These are phyloP conservation scores for Tachysurus vachellii DNA, from an alignment of 2,113 vertebrate species.

Conservation along the genomic window DNA sequence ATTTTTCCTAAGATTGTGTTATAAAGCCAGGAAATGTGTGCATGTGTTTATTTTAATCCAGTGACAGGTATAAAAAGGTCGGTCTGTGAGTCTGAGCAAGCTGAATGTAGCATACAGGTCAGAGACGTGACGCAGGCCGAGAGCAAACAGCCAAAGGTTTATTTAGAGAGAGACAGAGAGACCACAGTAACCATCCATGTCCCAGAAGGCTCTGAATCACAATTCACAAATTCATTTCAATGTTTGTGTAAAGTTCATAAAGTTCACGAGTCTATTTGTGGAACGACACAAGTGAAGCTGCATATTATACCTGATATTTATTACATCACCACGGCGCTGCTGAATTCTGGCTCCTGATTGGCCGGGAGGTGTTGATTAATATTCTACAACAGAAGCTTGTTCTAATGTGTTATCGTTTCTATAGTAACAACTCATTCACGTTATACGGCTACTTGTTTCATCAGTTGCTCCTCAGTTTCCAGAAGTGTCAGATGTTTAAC, in stretches of 20 bases:
- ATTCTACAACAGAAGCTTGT: not conserved
- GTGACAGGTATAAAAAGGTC: not conserved
- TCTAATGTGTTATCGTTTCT: not conserved
- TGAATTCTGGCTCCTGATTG: not conserved
- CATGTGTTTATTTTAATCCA: not conserved
- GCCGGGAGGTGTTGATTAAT: not conserved
- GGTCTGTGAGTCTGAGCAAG: not conserved
- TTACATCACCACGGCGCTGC: not conserved
- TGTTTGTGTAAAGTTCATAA: constrained; percentile 56
- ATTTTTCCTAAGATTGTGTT: constrained; percentile 1
- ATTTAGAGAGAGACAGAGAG: constrained; percentile 21
- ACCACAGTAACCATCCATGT: constrained; percentile 11
- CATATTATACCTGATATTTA: not conserved
- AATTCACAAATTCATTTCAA: constrained; percentile 48
- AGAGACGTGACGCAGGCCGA: constrained; percentile 20
- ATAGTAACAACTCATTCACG: not conserved
- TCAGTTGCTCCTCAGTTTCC: not conserved
- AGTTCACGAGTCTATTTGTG: constrained; percentile 62
- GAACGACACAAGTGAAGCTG: constrained; percentile 58
- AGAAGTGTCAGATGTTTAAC: not conserved
- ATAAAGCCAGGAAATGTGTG: not conserved
- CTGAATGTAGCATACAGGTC: constrained; percentile 6
- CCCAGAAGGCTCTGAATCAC: constrained; percentile 41
- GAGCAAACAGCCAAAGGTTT: constrained; percentile 23
- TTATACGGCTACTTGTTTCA: not conserved